A percentile compares a stretch with the other conserved stretches of the same genome.
phyloP scores from a whole-genome alignment of 2,797 vertebrate species.

The Crocidura indochinensis region DNA sequence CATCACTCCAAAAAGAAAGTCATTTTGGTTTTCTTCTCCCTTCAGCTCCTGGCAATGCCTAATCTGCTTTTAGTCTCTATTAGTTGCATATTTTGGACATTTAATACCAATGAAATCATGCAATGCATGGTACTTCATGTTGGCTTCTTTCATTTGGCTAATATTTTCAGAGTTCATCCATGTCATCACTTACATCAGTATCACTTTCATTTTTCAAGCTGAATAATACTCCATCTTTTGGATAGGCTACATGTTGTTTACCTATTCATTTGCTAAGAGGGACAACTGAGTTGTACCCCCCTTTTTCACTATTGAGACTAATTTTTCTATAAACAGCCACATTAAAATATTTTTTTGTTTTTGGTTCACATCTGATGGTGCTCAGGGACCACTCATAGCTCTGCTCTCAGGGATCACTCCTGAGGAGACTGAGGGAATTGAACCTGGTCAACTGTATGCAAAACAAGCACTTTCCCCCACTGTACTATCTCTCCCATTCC shows the following conservation, averaged over 20 bases:
- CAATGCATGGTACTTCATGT: slow-evolving; percentile 12
- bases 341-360: neutral
- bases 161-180: neutral
- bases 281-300: slow-evolving; percentile 19
- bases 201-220: slow-evolving; percentile 32
- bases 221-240: slow-evolving; percentile 21
- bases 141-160: slow-evolving; percentile 38
- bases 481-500: too few species aligned
- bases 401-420: too few species aligned
- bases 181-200: neutral
- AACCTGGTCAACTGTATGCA: too few species aligned
- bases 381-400: too few species aligned
- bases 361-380: too few species aligned
- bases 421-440: too few species aligned
- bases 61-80: slow-evolving; percentile 43
- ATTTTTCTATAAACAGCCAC: slow-evolving; percentile 19
- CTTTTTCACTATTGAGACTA: slow-evolving; percentile 38
- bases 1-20: slow-evolving; percentile 47
- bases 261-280: neutral
- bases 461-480: too few species aligned
- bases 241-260: slow-evolving; percentile 10
- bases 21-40: neutral
- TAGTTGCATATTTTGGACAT: slow-evolving; percentile 59
- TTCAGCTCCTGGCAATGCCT: slow-evolving; percentile 14
- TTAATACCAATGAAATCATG: slow-evolving; percentile 36